A percentile compares a stretch with the other conserved stretches of the same genome.
Conservation (phyloP, 2,888 invertebrate genomes). For the Pterostichus niger region DNA sequence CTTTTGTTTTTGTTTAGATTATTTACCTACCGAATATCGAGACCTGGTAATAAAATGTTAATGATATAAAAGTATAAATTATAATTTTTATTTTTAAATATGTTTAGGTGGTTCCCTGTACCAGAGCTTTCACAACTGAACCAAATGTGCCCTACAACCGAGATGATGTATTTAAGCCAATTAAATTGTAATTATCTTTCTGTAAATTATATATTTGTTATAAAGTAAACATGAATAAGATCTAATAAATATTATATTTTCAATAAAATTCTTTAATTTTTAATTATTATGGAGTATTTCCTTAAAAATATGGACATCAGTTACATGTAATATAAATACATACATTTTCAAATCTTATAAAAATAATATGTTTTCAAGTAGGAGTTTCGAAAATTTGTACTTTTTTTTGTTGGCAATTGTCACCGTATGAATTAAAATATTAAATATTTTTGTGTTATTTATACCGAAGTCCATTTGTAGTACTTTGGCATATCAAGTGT, state of each 20-base stretch:
- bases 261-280: not conserved
- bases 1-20: conserved; percentile 38
- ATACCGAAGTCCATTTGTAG: conserved; percentile 15
- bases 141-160: conserved; percentile 44
- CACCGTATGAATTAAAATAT: too few relatives aligned
- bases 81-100: not conserved
- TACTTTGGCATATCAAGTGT: conserved; percentile 1
- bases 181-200: conserved; percentile 8
- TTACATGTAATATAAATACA: too few relatives aligned
- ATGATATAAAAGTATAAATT: conserved; percentile 25
- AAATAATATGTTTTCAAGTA: too few relatives aligned
- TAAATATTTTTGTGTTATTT: not conserved
- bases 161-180: conserved; percentile 35
- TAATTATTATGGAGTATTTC: not conserved
- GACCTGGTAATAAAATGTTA: conserved; percentile 22
- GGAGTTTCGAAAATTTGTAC: too few relatives aligned
- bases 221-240: not conserved
- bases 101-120: conserved; percentile 50
- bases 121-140: conserved; percentile 1
- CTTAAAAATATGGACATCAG: too few relatives aligned
- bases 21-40: conserved; percentile 30
- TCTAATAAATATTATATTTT: not conserved
- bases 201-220: conserved; percentile 14
- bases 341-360: too few relatives aligned
- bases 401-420: too few relatives aligned